Evolutionary conservation across 2,888 invertebrate genomes (phyloP), one percentile per base, ranked within the genome.

Genomic region (Agrotis segetum): DNA sequence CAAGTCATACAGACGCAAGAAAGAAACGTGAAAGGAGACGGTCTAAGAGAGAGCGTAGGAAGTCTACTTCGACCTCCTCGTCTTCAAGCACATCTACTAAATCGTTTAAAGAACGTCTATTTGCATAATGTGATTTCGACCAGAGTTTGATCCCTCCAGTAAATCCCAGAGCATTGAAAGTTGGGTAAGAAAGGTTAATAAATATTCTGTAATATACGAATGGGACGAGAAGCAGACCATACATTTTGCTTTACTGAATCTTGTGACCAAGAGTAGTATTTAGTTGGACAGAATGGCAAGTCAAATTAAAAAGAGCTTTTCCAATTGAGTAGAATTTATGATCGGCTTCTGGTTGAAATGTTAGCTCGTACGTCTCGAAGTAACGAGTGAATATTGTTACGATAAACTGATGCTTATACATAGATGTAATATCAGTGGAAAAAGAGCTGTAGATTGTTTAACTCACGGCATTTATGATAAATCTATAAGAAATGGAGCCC

Each of bases 191-290:
- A 53, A 53, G 21, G 21, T 53, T 3, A 53, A 53, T 53, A 14
- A 53, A 53, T 53, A 16, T 53, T 21, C 21, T 16, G 16, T 53
- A 53, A 53, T 53, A 14, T 53, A 53, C 3, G 21, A 53, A 24
- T 53, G 53, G 21, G 14, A 53, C 21, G 53, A 53, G 53, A 53
- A 53, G 53, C 53, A 53, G 53, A 53, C 53, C 52, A 24, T 53
- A 21, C 21, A 53, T 24, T 21, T 53, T 53, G 53, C 53, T 53
- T 14, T 21, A 53, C 21, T 24, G 16, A 53, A 53, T 16, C 53
- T 53, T 53, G 21, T 16, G 14, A 13, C 44, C 44, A 13, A 44
- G 44, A 3, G 44, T 44, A 13, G 11, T 44, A 13, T 44, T 44
- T 14, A 44, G 44, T 44, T 44, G 44, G 44, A 13, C 44, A 13